phyloP scores from a whole-genome alignment of 1,140 invertebrate genomes.

The Orussus abietinus region DNA sequence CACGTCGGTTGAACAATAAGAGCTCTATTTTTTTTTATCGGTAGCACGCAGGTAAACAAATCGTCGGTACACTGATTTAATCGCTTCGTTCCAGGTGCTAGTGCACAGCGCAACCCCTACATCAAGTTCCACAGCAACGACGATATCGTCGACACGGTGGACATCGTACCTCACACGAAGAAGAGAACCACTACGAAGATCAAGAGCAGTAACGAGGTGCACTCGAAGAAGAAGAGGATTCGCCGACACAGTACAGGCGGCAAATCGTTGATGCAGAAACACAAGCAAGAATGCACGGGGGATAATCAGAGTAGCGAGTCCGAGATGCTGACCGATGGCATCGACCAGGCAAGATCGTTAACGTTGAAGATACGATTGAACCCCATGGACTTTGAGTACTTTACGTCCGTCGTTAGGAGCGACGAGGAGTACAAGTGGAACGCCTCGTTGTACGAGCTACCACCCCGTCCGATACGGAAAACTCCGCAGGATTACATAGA shows the following conservation, averaged over 20 bases:
- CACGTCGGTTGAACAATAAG: too few species aligned
- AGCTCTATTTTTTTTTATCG: too few species aligned
- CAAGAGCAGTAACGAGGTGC: conserved; percentile 13
- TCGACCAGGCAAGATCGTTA: conserved; percentile 53
- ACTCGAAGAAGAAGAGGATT: conserved; percentile 12
- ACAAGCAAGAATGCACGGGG: background rate
- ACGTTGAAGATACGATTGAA: conserved; percentile 58
- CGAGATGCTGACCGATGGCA: conserved; percentile 51
- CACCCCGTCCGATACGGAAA: conserved; percentile 34
- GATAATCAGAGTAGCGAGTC: conserved; percentile 52
- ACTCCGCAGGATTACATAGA: conserved; percentile 56
- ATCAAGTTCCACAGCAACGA: conserved; percentile 39
- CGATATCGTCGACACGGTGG: conserved; percentile 39
- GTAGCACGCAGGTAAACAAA: too few species aligned
- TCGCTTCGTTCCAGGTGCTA: too few species aligned
- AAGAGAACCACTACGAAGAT: conserved; percentile 16
- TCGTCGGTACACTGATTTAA: too few species aligned
- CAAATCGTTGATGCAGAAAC: conserved; percentile 5
- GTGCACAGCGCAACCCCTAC: conserved; percentile 34
- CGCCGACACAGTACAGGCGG: conserved; percentile 9
- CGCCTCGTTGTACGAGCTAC: conserved; percentile 22
- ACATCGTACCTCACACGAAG: conserved; percentile 34
- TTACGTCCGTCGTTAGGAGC: conserved; percentile 56
- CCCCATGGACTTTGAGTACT: conserved; percentile 65
- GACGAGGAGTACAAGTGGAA: conserved; percentile 52